Percentiles rank a stretch among this genome's conserved stretches.
These are phyloP conservation scores for Drosophila bocki DNA, from an alignment of 1,140 invertebrate genomes.

Conservation along the genomic window DNA sequence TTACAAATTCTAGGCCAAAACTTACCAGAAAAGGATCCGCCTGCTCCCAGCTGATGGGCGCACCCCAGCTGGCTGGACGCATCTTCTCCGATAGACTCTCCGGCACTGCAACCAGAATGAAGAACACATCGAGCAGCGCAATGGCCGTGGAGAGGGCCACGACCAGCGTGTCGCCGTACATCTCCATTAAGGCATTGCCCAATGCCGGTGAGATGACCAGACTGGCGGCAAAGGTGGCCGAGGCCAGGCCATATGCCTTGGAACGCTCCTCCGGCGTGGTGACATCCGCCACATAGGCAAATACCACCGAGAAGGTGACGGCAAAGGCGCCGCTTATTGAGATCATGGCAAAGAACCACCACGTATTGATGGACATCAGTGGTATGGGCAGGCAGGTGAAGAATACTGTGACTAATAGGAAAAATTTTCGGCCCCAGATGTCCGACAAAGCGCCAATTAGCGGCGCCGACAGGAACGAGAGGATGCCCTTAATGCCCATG, in stretches of 20 bases:
- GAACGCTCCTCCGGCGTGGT: conserved; percentile 98
- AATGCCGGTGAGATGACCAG: conserved; percentile 98
- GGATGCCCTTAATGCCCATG: conserved; percentile 98
- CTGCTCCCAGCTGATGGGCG: conserved; percentile 97
- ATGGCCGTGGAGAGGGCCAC: conserved; percentile 98
- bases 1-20: conserved; percentile 10
- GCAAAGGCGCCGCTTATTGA: conserved; percentile 99
- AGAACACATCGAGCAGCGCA: conserved; percentile 98
- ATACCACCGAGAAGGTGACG: conserved; percentile 99
- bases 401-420: conserved; percentile 98
- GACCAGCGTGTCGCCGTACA: conserved; percentile 96
- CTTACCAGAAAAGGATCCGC: conserved; percentile 97
- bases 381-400: conserved; percentile 99
- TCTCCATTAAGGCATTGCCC: conserved; percentile 96
- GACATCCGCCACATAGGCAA: conserved; percentile 99
- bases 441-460: conserved; percentile 98
- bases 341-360: conserved; percentile 99
- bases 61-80: conserved; percentile 91
- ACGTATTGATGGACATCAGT: conserved; percentile 99
- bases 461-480: conserved; percentile 98
- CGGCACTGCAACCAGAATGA: conserved; percentile 98
- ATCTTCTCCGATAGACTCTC: conserved; percentile 98
- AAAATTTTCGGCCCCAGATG: conserved; percentile 99
- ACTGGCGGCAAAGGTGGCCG: conserved; percentile 99
- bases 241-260: conserved; percentile 98